A percentile compares a stretch with the other conserved stretches of the same genome.
These are phyloP conservation scores for Holacanthus passer DNA, from an alignment of 2,113 vertebrate species.

Conservation along the genomic window DNA sequence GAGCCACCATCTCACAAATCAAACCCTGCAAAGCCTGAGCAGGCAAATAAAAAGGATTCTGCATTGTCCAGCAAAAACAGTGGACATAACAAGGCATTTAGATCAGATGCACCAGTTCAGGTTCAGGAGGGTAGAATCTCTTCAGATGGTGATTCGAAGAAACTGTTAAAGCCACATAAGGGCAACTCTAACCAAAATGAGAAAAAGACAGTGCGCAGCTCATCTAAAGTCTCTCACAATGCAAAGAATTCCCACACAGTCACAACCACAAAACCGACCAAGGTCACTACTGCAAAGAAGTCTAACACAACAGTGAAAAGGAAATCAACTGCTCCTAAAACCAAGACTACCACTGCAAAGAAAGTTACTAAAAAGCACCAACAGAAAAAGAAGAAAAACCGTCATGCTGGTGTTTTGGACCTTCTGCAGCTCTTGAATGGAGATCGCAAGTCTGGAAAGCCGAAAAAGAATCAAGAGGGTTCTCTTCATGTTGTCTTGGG, in stretches of 20 bases:
- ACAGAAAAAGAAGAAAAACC: constrained; percentile 53
- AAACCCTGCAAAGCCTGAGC: constrained; percentile 12
- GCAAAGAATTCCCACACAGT: neutral
- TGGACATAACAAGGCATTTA: constrained; percentile 28
- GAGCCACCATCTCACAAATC: constrained; percentile 71
- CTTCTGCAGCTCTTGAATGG: constrained; percentile 74
- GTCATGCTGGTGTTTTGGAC: constrained; percentile 64
- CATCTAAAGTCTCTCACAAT: constrained; percentile 33
- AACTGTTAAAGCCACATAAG: constrained; percentile 26
- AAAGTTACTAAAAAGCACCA: constrained; percentile 40
- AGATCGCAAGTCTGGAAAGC: constrained; percentile 46
- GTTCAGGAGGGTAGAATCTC: constrained; percentile 4
- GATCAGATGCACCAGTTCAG: constrained; percentile 53
- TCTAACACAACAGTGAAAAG: constrained; percentile 13
- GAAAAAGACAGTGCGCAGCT: neutral
- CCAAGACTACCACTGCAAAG: constrained; percentile 4
- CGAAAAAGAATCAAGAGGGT: constrained; percentile 51
- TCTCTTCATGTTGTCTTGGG: constrained; percentile 82
- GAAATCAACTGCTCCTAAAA: constrained; percentile 20
- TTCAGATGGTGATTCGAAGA: constrained; percentile 35
- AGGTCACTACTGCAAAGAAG: constrained; percentile 28
- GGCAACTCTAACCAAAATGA: constrained; percentile 19
- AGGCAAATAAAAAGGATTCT: constrained; percentile 42
- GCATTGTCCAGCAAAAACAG: constrained; percentile 18
- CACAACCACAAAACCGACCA: constrained; percentile 28